These are phyloP conservation scores for Drosophila sturtevanti DNA, from an alignment of 1,140 invertebrate species.

Conservation along the genomic window DNA sequence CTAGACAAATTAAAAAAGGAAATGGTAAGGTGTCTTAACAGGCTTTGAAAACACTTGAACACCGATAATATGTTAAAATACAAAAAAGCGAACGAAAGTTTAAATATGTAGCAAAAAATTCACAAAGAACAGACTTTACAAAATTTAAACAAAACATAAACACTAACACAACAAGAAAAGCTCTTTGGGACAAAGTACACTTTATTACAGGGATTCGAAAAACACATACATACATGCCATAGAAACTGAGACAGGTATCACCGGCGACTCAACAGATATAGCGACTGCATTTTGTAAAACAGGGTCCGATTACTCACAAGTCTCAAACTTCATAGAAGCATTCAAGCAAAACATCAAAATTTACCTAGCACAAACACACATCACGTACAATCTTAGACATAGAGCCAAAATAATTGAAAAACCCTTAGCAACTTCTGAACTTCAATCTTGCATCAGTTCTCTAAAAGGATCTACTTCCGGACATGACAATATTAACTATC, in stretches of 20 bases:
- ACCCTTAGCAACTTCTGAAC: not conserved
- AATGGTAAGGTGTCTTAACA: not conserved
- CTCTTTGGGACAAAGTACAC: constrained; percentile 13
- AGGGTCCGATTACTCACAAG: constrained; percentile 10
- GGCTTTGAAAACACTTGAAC: not conserved
- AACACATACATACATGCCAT: constrained; percentile 4
- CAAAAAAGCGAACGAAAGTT: constrained; percentile 19
- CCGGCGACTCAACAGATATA: not conserved
- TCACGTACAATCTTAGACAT: not conserved
- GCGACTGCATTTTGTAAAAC: constrained; percentile 1
- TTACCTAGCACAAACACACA: not conserved
- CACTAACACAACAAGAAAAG: constrained; percentile 1
- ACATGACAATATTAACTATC: not conserved
- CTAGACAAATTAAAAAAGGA: constrained; percentile 13
- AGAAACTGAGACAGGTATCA: not conserved
- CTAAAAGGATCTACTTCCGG: constrained; percentile 5
- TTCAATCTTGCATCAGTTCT: not conserved
- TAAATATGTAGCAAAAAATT: constrained; percentile 4
- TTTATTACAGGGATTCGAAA: constrained; percentile 1
- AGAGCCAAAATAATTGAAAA: constrained; percentile 6
- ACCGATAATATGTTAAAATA: constrained; percentile 9
- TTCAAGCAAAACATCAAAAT: not conserved
- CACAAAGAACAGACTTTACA: constrained; percentile 6
- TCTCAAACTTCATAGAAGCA: not conserved
- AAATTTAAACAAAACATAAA: constrained; percentile 12